Base-by-base conservation (phyloP, 2,888 invertebrate species). In the Heteropelma amictum region DNA sequence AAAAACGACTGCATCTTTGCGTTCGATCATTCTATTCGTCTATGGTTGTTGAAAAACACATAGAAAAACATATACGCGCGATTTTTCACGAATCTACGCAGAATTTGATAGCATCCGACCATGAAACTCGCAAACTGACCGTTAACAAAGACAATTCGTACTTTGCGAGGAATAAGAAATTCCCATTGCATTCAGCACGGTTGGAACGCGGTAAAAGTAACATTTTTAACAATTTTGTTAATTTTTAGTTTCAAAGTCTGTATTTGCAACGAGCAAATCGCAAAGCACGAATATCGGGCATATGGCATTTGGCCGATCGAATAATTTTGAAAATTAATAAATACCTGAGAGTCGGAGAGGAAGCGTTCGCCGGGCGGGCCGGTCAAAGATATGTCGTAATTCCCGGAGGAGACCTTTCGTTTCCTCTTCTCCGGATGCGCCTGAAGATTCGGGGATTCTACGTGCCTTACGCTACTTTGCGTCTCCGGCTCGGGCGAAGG, bases 341-440 rank as follows among this genome's bases (percentile, higher is more conserved):
- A 86, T 87, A 93, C 93, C 92, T 93, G 93, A 90, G 93, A 92
- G 90, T 93, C 93, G 80, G 91, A 90, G 89, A 92, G 91, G 90
- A 92, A 93, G 89, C 93, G 91, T 89, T 93, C 93, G 89, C 91
- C 91, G 86, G 91, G 91, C 86, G 92, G 92, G 86, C 92, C 91
- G 86, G 90, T 90, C 88, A 91, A 89, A 87, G 91, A 91, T 89
- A 91, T 92, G 90, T 93, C 93, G 90, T 93, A 93, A 91, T 92
- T 93, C 88, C 92, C 92, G 85, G 93, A n/a, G n/a, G n/a, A 92
- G 87, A 90, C 90, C 91, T 93, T 92, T 90, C 93, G 90, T 92
- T 93, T 92, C 88, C 92, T 90, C 89, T 92, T 92, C 86, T 92
- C 92, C 76, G 85, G 82, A 80, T 84, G 87, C 42, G 86, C 77